Percentiles rank a stretch among this genome's conserved stretches.
phyloP scores from a whole-genome alignment of 2,113 vertebrate genomes.

The Emydocephalus ijimae region DNA sequence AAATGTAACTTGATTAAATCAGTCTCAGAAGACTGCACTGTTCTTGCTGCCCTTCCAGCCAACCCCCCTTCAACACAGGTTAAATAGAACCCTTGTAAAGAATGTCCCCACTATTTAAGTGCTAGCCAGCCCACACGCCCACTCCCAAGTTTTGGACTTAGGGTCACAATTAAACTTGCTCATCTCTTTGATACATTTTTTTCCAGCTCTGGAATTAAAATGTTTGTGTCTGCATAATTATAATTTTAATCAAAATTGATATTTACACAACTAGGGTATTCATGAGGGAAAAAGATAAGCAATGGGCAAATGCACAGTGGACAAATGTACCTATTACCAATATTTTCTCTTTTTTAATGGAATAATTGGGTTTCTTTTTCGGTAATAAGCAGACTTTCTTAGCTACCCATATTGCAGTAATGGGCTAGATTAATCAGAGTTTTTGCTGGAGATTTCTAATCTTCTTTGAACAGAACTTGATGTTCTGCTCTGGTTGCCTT shows the following conservation, averaged over 20 bases:
- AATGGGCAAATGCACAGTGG: neutral
- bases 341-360: neutral
- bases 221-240: conserved; percentile 1
- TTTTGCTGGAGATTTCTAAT: conserved; percentile 78
- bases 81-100: conserved; percentile 35
- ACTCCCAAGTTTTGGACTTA: conserved; percentile 15
- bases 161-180: conserved; percentile 32
- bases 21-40: conserved; percentile 43
- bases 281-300: conserved; percentile 36
- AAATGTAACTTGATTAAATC: conserved; percentile 62
- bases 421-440: conserved; percentile 45
- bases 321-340: conserved; percentile 6
- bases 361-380: conserved; percentile 13
- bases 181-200: conserved; percentile 40
- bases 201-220: conserved; percentile 26
- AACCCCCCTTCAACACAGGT: conserved; percentile 51
- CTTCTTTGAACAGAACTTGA: conserved; percentile 83
- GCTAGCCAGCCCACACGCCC: conserved; percentile 51
- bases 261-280: conserved; percentile 35
- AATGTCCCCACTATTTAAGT: conserved; percentile 63
- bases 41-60: conserved; percentile 43
- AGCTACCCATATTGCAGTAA: conserved; percentile 6
- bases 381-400: neutral
- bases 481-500: conserved; percentile 62
- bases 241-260: conserved; percentile 34